These are phyloP conservation scores for Pogonomyrmex californicus DNA, from an alignment of 1,140 invertebrate species.

Conservation along the genomic window DNA sequence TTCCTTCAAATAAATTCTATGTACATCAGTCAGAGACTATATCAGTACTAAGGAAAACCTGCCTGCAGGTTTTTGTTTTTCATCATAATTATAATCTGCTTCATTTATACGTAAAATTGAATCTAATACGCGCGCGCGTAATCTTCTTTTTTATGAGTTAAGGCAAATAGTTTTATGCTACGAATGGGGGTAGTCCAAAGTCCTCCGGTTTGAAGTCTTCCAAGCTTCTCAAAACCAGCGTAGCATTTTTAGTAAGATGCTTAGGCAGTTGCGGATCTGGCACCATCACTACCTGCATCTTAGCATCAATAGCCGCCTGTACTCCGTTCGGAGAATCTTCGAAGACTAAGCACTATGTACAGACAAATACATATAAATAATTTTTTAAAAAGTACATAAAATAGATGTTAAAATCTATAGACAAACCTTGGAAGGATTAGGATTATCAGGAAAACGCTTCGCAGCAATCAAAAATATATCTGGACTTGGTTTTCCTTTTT, in stretches of 20 bases:
- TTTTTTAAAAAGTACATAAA: slow-evolving; percentile 50
- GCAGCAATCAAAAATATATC: slow-evolving; percentile 97
- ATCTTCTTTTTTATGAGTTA: background rate
- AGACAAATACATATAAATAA: slow-evolving; percentile 44
- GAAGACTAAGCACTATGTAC: slow-evolving; percentile 94
- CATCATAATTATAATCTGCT: background rate
- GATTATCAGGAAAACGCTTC: slow-evolving; percentile 89
- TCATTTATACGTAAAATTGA: slow-evolving; percentile 6
- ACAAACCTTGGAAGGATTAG: slow-evolving; percentile 61
- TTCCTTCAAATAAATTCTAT: slow-evolving; percentile 33
- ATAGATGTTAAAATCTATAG: background rate
- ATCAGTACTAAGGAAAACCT: slow-evolving; percentile 24
- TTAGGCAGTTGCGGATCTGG: slow-evolving; percentile 91
- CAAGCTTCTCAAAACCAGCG: slow-evolving; percentile 91
- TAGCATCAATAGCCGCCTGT: slow-evolving; percentile 91
- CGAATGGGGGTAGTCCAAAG: slow-evolving; percentile 94
- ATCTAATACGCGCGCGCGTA: slow-evolving; percentile 23
- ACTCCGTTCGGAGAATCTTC: slow-evolving; percentile 98
- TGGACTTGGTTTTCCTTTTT: slow-evolving; percentile 96
- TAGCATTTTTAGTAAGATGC: slow-evolving; percentile 88
- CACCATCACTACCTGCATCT: slow-evolving; percentile 96
- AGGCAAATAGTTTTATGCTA: slow-evolving; percentile 64
- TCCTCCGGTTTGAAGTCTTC: slow-evolving; percentile 94
- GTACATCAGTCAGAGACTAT: slow-evolving; percentile 6
- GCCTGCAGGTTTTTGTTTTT: slow-evolving; percentile 50